Base-by-base conservation (phyloP, 2,113 vertebrate species). In the Pycnonotus jocosus region DNA sequence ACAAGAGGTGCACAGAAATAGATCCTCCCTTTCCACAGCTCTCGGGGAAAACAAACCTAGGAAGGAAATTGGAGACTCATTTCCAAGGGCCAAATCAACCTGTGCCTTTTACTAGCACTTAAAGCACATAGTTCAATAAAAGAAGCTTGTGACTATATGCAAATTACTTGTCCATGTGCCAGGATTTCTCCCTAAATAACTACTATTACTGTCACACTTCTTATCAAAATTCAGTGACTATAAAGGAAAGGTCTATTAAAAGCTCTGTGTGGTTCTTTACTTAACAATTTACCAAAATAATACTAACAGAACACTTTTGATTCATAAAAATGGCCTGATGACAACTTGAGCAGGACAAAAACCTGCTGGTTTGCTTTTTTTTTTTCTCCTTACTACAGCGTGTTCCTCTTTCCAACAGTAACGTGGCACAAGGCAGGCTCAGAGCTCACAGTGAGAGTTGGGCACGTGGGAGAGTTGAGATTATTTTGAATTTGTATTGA, bases 1-100 rank as follows among this genome's bases (percentile, higher is more conserved):
- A 54, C 68, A 73, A 79, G 91, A 90, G 33, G 38, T 77, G 42
- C 57, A 88, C 95, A 93, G 68, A 96, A 97, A 96, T 95, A 97
- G 90, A 86, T 89, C 57, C 9, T 71, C 20, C 56, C 60, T 92
- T 90, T 93, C 56, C 95, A 56, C 33, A 86, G 51, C 65, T 96
- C 85, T 66, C 51, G 23, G 28, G 48, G 79, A 88, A 96, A 94
- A 96, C 92, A 96, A 97, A 91, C 42, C 44, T 83, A 91, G 94
- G 96, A 97, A 94, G 96, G 95, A 96, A 97, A 92, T 2, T 2
- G 1, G 51, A 86, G 62, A 88, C 68, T 95, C 60, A 47, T 58
- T 94, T 83, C 95, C 71, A 94, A 44, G 71, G 33, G 60, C 47
- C 88, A 90, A 83, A 73, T 51, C 72, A 81, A 64, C 17, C n/a